Evolutionary conservation across 2,797 vertebrate species (phyloP).

Genomic region (Bradypus variegatus): DNA sequence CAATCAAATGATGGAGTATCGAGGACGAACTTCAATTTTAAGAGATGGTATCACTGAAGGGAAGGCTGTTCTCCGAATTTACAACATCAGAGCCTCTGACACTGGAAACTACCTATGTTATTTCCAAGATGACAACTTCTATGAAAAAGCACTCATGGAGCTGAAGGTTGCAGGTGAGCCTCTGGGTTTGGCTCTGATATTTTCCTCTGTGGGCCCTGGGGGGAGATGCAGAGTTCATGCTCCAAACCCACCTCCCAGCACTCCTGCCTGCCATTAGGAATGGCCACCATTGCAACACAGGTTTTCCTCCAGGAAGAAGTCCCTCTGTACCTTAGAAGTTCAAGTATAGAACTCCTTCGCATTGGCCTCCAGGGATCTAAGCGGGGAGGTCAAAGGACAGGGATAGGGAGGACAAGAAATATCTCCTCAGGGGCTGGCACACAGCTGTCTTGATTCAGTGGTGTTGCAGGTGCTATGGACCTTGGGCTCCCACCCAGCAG

Average conservation of each 20-base stretch:
- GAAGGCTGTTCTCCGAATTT: neutral
- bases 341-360: neutral
- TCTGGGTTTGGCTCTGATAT: neutral
- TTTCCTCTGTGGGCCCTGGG: too few species aligned
- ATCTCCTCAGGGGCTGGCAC: too few species aligned
- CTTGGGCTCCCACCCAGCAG: neutral
- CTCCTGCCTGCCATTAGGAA: neutral
- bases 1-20: neutral
- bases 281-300: neutral
- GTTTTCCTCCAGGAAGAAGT: neutral
- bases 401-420: neutral
- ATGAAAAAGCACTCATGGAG: neutral
- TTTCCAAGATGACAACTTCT: neutral
- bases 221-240: neutral
- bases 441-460: neutral
- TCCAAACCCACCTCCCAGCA: neutral
- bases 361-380: neutral
- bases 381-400: neutral
- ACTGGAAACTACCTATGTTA: conserved; percentile 26
- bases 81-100: neutral
- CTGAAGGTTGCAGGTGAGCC: conserved; percentile 32
- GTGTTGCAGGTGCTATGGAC: neutral
- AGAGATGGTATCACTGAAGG: neutral
- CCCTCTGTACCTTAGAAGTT: neutral
- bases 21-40: neutral